These are phyloP conservation scores for Acrobeloides nanus DNA, from an alignment of 2,888 invertebrate species.

Conservation along the genomic window DNA sequence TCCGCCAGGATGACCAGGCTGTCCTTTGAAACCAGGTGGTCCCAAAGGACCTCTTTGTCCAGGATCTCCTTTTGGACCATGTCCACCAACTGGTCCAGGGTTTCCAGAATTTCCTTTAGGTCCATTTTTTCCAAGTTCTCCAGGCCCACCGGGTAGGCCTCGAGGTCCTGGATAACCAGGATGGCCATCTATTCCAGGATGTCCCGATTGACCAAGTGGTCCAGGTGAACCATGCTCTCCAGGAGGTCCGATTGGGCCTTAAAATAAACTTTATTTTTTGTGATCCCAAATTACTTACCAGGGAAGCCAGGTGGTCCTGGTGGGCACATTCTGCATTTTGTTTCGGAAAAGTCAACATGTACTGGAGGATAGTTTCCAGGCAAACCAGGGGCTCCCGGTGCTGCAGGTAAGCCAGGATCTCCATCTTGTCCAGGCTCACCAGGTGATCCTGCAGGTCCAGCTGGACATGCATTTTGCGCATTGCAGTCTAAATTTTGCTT, in stretches of 20 bases:
- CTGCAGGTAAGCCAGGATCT: constrained; percentile 34
- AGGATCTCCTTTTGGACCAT: constrained; percentile 32
- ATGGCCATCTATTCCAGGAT: constrained; percentile 27
- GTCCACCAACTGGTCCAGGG: constrained; percentile 25
- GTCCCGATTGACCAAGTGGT: constrained; percentile 39
- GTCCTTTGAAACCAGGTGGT: constrained; percentile 4
- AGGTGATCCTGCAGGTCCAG: constrained; percentile 4
- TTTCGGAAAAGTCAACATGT: constrained; percentile 34
- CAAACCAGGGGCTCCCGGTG: constrained; percentile 36
- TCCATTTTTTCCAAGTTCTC: constrained; percentile 36
- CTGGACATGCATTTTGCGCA: constrained; percentile 4
- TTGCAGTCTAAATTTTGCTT: no score
- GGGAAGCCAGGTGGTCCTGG: constrained; percentile 37
- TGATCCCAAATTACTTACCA: constrained; percentile 33
- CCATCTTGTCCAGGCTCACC: constrained; percentile 32
- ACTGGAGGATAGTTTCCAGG: constrained; percentile 43
- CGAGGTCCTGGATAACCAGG: constrained; percentile 9
- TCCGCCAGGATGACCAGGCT: constrained; percentile 30
- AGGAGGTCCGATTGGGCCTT: constrained; percentile 32
- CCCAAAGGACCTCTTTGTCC: constrained; percentile 30
- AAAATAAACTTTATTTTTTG: constrained; percentile 32
- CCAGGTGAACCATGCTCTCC: constrained; percentile 41
- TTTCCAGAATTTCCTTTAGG: constrained; percentile 34
- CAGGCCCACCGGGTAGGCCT: constrained; percentile 32
- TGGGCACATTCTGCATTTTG: constrained; percentile 41